Evolutionary conservation across 2,888 invertebrate genomes (phyloP).

Genomic region (Agrenia bidenticulata): DNA sequence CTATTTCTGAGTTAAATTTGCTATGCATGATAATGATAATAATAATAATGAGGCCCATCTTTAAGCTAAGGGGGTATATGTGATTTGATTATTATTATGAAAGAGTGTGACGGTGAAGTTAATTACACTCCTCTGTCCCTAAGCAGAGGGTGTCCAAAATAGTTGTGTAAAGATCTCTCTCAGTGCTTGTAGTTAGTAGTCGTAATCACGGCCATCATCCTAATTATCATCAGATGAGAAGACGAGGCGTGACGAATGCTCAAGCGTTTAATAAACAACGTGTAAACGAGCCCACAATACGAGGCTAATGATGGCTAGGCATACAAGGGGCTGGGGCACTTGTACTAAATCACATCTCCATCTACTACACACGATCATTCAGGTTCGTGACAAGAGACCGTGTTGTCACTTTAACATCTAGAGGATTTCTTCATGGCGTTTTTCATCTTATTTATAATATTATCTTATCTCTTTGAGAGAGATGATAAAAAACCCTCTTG

Average conservation of each 20-base stretch:
- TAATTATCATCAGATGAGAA: background rate
- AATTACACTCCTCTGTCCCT: conserved; percentile 12
- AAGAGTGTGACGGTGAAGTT: conserved; percentile 2
- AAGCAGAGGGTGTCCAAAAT: background rate
- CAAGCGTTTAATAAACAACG: conserved; percentile 23
- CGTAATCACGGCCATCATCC: background rate
- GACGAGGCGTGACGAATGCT: conserved; percentile 17
- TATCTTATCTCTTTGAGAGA: too few species aligned
- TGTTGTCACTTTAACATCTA: conserved; percentile 11
- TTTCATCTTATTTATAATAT: too few species aligned
- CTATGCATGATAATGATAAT: too few species aligned
- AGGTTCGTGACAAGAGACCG: conserved; percentile 4
- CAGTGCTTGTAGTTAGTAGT: too few species aligned
- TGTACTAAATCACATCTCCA: conserved; percentile 12
- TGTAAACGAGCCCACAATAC: conserved; percentile 24
- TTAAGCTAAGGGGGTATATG: too few species aligned
- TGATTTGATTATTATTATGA: too few species aligned
- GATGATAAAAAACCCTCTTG: background rate
- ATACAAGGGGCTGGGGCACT: background rate
- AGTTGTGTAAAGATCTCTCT: background rate
- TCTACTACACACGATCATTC: background rate
- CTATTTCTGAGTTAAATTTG: too few species aligned
- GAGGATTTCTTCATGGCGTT: too few species aligned
- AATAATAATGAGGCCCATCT: too few species aligned
- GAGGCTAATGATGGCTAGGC: conserved; percentile 19